Base-by-base conservation (phyloP, 2,113 vertebrate genomes). In the Oncorhynchus clarkii region DNA sequence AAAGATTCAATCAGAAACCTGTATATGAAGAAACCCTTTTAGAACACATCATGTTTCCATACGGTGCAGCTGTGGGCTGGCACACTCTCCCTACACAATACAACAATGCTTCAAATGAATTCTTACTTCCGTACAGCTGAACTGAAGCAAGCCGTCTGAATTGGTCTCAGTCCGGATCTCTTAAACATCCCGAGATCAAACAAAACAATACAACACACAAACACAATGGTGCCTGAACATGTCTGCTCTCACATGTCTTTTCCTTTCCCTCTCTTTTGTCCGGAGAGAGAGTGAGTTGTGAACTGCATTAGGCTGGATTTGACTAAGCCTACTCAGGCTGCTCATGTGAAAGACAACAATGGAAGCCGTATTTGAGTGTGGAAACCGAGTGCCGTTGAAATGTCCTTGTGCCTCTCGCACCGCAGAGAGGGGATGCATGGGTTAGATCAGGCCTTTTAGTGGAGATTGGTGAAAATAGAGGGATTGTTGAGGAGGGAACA, bases 381-480 rank as follows among this genome's bases (percentile, higher is more conserved):
- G 48, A 24, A 54, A 49, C 70, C 16, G 29, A 64, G 57, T 64
- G 72, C 29, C 11, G 27, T 62, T 29, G 20, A 60, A 72, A 72
- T 12, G 18, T 34, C 72, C 57, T 60, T 45, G 59, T 54, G 29
- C 60, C 11, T 45, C 59, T 39, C 20, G n/a, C 7, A 64, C n/a
- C 29, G 7, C 6, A 66, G 29, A 31, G 22, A 57, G 66, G 9
- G 76, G 27, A 13, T 18, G 29, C 64, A 20, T 48, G n/a, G 54
- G 27, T 29, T 39, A 64, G 57, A 70, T 20, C 39, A 45, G 39
- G 39, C 39, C 65, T 79, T 80, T 59, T 39, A 66, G 31, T 76
- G 54, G 62, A 82, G 78, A 81, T 81, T 8, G 81, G 77, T 78
- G 78, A 76, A 80, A 78, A 81, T 77, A 68, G 11, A 26, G 27